phyloP scores from a whole-genome alignment of 2,113 vertebrate genomes.

The Hippolais icterina region DNA sequence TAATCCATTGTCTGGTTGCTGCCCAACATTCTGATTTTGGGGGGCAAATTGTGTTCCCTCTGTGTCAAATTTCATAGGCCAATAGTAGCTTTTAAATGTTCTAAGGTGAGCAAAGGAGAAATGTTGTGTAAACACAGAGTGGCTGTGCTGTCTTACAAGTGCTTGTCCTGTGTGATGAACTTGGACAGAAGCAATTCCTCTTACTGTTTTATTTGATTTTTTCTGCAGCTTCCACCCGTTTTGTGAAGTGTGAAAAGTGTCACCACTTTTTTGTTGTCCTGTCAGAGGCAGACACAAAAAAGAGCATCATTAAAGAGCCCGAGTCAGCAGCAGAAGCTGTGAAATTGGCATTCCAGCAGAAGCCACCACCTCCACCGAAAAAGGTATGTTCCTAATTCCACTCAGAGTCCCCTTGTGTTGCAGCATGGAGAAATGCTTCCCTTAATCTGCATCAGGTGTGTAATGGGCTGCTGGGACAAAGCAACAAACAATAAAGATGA shows the following conservation, averaged over 20 bases:
- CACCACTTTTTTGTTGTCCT: conserved; percentile 99
- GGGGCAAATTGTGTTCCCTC: neutral
- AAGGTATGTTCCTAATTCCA: conserved; percentile 77
- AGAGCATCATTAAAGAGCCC: conserved; percentile 91
- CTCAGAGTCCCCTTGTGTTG: neutral
- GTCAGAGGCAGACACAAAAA: conserved; percentile 96
- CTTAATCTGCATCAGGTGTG: neutral
- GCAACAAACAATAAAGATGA: neutral
- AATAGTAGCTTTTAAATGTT: neutral
- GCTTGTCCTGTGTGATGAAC: neutral
- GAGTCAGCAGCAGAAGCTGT: conserved; percentile 93
- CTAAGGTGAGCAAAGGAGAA: neutral
- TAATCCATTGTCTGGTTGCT: neutral
- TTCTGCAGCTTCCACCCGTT: conserved; percentile 89
- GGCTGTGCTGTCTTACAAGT: neutral
- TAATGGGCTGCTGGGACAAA: neutral
- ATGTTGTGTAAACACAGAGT: neutral
- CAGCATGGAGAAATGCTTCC: neutral
- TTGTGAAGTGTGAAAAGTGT: conserved; percentile 98
- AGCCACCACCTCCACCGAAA: conserved; percentile 94
- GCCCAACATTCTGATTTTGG: neutral
- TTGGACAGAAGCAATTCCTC: neutral
- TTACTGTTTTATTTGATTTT: neutral
- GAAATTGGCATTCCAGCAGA: conserved; percentile 93
- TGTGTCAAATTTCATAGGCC: neutral